Percentiles rank a stretch among this genome's conserved stretches.
These are phyloP conservation scores for Bicyclus anynana DNA, from an alignment of 1,140 invertebrate species.

Conservation along the genomic window DNA sequence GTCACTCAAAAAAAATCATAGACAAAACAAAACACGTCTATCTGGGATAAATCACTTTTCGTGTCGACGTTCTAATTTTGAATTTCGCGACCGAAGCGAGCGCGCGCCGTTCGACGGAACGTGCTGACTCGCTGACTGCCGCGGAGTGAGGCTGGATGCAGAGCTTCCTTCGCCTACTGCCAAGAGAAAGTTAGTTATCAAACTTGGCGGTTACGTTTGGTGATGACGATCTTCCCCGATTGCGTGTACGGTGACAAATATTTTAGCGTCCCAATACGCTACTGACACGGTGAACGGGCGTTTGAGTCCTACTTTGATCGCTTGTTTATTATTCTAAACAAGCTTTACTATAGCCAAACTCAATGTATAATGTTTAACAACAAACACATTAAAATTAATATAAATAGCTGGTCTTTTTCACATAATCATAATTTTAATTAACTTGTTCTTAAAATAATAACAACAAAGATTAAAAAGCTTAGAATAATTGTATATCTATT, in stretches of 20 bases:
- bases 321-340: slow-evolving; percentile 7
- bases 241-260: slow-evolving; percentile 71
- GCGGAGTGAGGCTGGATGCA: slow-evolving; percentile 54
- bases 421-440: too few relatives aligned
- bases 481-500: too few relatives aligned
- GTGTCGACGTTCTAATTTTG: slow-evolving; percentile 27
- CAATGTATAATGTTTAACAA: too few relatives aligned
- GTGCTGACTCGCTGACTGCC: slow-evolving; percentile 42
- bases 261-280: slow-evolving; percentile 59
- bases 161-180: slow-evolving; percentile 32
- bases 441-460: too few relatives aligned
- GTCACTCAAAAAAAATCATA: slow-evolving; percentile 42
- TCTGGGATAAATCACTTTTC: slow-evolving; percentile 12
- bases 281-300: slow-evolving; percentile 63
- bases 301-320: slow-evolving; percentile 47
- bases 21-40: slow-evolving; percentile 45
- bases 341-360: too few relatives aligned
- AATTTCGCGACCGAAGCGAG: slow-evolving; percentile 38
- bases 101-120: slow-evolving; percentile 49
- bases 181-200: slow-evolving; percentile 73
- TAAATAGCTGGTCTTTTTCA: too few relatives aligned
- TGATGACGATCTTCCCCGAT: slow-evolving; percentile 66
- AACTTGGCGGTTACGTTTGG: slow-evolving; percentile 67
- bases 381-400: too few relatives aligned
- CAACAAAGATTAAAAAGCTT: too few relatives aligned